Evolutionary conservation across 2,113 vertebrate genomes (phyloP).

Genomic region (Oenanthe oenanthe): DNA sequence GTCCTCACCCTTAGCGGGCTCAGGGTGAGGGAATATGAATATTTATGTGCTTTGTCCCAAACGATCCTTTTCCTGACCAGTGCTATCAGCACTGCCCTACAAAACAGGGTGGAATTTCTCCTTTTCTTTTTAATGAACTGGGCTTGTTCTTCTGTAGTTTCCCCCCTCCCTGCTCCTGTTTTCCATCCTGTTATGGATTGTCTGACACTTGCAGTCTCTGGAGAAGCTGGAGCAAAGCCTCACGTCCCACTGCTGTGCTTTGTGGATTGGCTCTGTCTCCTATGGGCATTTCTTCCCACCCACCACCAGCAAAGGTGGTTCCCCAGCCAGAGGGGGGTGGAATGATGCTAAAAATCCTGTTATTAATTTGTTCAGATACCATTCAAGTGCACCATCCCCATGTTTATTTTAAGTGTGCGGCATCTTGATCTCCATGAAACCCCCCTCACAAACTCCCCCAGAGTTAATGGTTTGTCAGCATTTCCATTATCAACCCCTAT

Average conservation of each 20-base stretch:
- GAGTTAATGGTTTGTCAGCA: slow-evolving; percentile 59
- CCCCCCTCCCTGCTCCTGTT: not conserved
- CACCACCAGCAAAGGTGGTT: not conserved
- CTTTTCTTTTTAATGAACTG: not conserved
- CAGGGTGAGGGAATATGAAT: not conserved
- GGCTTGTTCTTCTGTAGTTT: not conserved
- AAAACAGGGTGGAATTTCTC: not conserved
- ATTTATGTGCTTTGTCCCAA: not conserved
- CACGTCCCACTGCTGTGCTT: not conserved
- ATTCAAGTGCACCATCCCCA: not conserved
- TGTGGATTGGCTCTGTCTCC: not conserved
- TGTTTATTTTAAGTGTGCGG: not conserved
- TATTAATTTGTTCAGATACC: not conserved
- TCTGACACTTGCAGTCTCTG: slow-evolving; percentile 36
- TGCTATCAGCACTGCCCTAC: not conserved
- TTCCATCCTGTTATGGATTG: slow-evolving; percentile 27
- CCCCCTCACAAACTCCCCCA: not conserved
- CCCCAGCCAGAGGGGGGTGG: not conserved
- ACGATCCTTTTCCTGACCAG: not conserved
- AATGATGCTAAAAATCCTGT: not conserved
- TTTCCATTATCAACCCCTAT: slow-evolving; percentile 60
- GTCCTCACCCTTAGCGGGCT: fast-evolving
- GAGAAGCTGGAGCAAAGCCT: not conserved
- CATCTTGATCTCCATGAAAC: not conserved
- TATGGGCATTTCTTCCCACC: not conserved